A percentile compares a stretch with the other conserved stretches of the same genome.
phyloP scores from a whole-genome alignment of 2,797 vertebrate species.

The Rhinoraja longicauda region DNA sequence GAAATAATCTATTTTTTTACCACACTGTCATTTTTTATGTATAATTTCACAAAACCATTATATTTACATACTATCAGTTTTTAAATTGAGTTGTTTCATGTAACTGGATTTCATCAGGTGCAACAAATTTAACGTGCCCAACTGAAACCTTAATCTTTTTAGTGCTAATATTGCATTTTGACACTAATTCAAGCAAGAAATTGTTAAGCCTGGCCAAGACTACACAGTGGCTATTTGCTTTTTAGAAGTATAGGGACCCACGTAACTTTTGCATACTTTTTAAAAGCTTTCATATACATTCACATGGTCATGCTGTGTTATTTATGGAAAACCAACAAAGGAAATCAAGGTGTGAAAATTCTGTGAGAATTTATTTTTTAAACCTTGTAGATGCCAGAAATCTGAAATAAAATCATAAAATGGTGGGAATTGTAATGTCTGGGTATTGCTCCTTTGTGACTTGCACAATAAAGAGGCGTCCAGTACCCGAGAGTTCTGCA shows the following conservation, averaged over 20 bases:
- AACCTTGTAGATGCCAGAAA: too few species aligned
- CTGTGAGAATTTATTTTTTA: too few species aligned
- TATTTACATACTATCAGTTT: constrained; percentile 18
- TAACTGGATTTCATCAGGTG: neutral
- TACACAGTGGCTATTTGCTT: neutral
- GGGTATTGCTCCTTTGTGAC: too few species aligned
- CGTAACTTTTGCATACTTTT: neutral
- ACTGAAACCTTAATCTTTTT: neutral
- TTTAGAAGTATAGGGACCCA: neutral
- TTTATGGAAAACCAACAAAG: neutral
- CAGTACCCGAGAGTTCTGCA: too few species aligned
- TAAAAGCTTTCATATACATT: neutral
- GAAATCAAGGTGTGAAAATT: too few species aligned
- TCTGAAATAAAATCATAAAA: too few species aligned
- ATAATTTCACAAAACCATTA: constrained; percentile 3
- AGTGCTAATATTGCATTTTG: neutral
- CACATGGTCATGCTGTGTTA: neutral
- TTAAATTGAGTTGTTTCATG: constrained; percentile 18
- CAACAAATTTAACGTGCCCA: neutral
- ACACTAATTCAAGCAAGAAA: neutral
- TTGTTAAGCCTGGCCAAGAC: neutral
- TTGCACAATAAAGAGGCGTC: too few species aligned
- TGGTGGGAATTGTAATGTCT: too few species aligned
- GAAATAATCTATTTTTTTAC: constrained; percentile 4
- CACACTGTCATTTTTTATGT: neutral